A percentile compares a stretch with the other conserved stretches of the same genome.
Conservation (phyloP, 1,140 invertebrate species). For the Drosophila orosa region DNA sequence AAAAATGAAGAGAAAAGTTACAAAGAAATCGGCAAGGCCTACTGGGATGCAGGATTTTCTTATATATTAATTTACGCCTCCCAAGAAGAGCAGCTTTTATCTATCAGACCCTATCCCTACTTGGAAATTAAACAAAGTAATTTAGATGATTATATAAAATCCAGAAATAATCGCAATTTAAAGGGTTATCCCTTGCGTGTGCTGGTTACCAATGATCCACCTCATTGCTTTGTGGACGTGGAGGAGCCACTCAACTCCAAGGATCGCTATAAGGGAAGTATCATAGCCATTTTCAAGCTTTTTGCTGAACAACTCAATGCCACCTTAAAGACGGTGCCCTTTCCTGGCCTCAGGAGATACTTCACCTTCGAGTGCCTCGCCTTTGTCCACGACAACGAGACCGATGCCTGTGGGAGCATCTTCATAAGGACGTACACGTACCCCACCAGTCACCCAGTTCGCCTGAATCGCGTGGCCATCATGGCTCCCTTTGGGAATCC, state of each 20-base stretch:
- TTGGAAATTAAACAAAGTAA: neutral
- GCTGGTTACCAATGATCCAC: constrained; percentile 44
- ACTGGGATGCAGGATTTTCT: constrained; percentile 25
- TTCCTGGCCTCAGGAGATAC: constrained; percentile 22
- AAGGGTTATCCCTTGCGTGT: constrained; percentile 37
- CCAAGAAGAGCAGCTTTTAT: constrained; percentile 3
- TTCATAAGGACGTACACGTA: constrained; percentile 36
- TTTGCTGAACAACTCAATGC: constrained; percentile 34
- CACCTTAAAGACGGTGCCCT: constrained; percentile 19
- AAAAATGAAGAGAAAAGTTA: constrained; percentile 6
- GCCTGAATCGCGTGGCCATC: constrained; percentile 40
- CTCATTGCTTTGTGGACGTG: constrained; percentile 37
- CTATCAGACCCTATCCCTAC: neutral
- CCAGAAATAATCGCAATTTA: constrained; percentile 5
- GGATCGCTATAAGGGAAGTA: constrained; percentile 33
- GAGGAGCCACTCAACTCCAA: neutral
- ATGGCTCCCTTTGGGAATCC: constrained; percentile 55
- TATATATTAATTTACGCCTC: constrained; percentile 3
- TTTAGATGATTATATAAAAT: neutral
- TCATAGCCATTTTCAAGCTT: constrained; percentile 26
- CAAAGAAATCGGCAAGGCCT: neutral
- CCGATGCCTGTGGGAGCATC: constrained; percentile 48
- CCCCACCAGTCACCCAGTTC: constrained; percentile 34
- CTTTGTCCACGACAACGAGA: neutral
- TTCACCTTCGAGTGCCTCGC: constrained; percentile 23